A percentile compares a stretch with the other conserved stretches of the same genome.
Evolutionary conservation across 2,113 vertebrate genomes (phyloP).

Genomic region (Paramisgurnus dabryanus): DNA sequence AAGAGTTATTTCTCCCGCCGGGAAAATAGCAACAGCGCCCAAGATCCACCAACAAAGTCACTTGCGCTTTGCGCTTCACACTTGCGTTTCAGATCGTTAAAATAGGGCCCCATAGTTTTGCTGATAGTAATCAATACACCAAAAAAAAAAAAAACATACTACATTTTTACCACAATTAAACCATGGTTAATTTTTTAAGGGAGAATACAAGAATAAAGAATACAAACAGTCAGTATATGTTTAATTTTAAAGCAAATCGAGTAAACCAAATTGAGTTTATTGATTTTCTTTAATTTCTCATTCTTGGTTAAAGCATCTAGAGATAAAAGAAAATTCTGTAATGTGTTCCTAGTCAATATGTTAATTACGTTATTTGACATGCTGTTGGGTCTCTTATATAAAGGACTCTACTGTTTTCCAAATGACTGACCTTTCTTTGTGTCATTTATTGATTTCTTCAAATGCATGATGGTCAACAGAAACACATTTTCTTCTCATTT

Average conservation of each 20-base stretch:
- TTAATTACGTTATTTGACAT: conserved; percentile 27
- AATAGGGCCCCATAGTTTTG: too few species aligned
- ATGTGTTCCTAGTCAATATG: conserved; percentile 23
- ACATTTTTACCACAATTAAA: too few species aligned
- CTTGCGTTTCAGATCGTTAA: too few species aligned
- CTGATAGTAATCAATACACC: too few species aligned
- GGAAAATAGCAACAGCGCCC: too few species aligned
- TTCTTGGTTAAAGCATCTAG: conserved; percentile 3
- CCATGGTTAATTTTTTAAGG: too few species aligned
- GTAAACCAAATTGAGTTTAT: background rate
- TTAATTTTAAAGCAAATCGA: background rate
- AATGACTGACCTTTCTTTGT: conserved; percentile 33
- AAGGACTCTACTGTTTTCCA: conserved; percentile 28
- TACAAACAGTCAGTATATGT: background rate
- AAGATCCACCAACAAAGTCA: too few species aligned
- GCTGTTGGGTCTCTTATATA: conserved; percentile 27
- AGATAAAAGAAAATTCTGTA: conserved; percentile 26
- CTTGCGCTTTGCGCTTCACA: too few species aligned
- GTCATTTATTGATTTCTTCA: conserved; percentile 17
- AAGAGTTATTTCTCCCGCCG: too few species aligned
- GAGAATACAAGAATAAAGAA: background rate
- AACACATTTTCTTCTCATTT: conserved; percentile 24
- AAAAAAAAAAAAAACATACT: too few species aligned
- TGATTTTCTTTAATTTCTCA: conserved; percentile 10
- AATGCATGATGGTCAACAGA: conserved; percentile 4